Evolutionary conservation across 2,797 vertebrate genomes (phyloP).

Genomic region (Dendrocincla fuliginosa): DNA sequence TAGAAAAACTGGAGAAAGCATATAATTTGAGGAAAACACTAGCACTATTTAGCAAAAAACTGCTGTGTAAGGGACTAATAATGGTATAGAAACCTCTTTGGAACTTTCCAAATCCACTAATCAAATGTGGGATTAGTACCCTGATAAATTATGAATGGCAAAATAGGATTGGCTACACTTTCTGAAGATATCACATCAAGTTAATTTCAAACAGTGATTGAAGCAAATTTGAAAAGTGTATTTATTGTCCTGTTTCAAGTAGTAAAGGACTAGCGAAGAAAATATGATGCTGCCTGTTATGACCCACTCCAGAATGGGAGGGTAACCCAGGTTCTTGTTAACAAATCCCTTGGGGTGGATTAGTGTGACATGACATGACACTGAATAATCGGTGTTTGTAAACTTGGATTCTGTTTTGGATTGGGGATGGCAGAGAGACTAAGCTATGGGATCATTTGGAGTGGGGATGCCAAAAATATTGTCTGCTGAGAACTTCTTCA

Average conservation of each 20-base stretch:
- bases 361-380: too few species aligned
- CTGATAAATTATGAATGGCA: neutral
- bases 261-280: neutral
- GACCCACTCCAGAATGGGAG: too few species aligned
- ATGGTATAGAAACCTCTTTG: neutral
- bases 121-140: neutral
- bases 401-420: neutral
- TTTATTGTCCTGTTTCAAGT: neutral
- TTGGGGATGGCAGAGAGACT: neutral
- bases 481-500: neutral
- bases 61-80: neutral
- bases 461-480: neutral
- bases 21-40: neutral
- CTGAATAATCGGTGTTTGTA: too few species aligned
- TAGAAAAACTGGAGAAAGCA: neutral
- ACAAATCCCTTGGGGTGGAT: too few species aligned
- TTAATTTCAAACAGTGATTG: neutral
- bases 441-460: neutral
- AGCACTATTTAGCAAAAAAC: neutral
- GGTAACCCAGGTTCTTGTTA: too few species aligned
- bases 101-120: neutral
- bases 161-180: neutral
- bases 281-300: neutral
- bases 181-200: neutral
- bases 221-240: neutral